Percentiles rank a stretch among this genome's conserved stretches.
Evolutionary conservation across 2,797 vertebrate genomes (phyloP).

Genomic region (Mico argentatus): DNA sequence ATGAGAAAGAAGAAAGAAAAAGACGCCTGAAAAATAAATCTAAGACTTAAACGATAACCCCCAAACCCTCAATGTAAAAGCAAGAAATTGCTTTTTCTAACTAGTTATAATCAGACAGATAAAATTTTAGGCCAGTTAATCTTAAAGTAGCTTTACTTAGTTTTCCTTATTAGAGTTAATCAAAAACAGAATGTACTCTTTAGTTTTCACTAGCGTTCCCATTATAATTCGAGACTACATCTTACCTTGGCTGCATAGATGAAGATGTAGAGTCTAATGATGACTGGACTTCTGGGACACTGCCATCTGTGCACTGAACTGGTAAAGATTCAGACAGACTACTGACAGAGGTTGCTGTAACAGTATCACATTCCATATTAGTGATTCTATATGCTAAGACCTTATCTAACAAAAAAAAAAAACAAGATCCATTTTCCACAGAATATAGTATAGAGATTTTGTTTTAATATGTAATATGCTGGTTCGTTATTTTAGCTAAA

Average conservation of each 20-base stretch:
- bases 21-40: neutral
- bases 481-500: neutral
- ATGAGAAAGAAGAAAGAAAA: neutral
- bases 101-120: neutral
- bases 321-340: constrained; percentile 88
- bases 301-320: constrained; percentile 85
- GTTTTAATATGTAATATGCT: neutral
- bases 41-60: neutral
- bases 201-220: neutral
- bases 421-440: neutral
- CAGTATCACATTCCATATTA: constrained; percentile 48
- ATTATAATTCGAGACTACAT: neutral
- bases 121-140: neutral
- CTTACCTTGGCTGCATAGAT: constrained; percentile 87
- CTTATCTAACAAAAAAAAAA: neutral
- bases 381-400: neutral
- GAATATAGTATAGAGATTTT: neutral
- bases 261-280: constrained; percentile 82
- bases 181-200: rapidly evolving
- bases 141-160: neutral
- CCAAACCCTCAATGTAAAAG: neutral
- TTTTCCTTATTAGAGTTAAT: neutral
- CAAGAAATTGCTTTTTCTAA: neutral
- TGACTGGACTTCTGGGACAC: constrained; percentile 80
- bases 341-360: constrained; percentile 86